These are phyloP conservation scores for Tangachromis dhanisi DNA, from an alignment of 2,113 vertebrate genomes.

Conservation along the genomic window DNA sequence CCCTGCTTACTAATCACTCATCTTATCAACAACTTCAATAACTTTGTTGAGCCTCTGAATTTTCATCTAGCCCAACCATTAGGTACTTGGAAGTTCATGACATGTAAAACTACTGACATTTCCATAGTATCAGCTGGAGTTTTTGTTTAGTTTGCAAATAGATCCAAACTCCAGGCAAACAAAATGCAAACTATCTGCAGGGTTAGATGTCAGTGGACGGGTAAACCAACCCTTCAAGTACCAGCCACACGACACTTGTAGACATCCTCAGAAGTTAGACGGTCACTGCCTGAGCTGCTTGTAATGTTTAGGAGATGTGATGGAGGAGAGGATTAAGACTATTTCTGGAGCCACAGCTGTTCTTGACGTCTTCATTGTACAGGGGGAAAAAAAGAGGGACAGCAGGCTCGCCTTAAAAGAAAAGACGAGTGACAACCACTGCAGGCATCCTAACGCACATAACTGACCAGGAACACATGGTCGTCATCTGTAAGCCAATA, in stretches of 20 bases:
- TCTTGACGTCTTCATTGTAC: constrained; percentile 21
- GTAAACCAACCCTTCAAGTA: not conserved
- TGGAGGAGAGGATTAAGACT: constrained; percentile 35
- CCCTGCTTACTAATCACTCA: not conserved
- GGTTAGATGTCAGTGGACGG: fast-evolving
- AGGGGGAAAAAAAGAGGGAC: not conserved
- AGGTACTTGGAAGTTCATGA: not conserved
- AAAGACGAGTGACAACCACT: constrained; percentile 15
- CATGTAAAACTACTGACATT: not conserved
- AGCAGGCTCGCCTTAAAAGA: constrained; percentile 30
- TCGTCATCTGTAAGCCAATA: not conserved
- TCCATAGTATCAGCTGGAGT: not conserved
- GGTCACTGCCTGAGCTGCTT: not conserved
- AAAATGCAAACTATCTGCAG: not conserved
- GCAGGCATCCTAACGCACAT: constrained; percentile 4
- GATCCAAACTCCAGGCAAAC: not conserved
- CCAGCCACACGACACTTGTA: not conserved
- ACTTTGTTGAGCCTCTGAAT: not conserved
- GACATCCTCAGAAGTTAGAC: not conserved
- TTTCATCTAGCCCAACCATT: not conserved
- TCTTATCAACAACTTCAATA: not conserved
- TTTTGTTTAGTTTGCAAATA: not conserved
- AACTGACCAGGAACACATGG: constrained; percentile 23
- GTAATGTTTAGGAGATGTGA: constrained; percentile 1
- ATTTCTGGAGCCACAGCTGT: constrained; percentile 57